Evolutionary conservation across 53 echinoderm and acorn worm species (phyloP).

Genomic region (Henricia sp.): DNA sequence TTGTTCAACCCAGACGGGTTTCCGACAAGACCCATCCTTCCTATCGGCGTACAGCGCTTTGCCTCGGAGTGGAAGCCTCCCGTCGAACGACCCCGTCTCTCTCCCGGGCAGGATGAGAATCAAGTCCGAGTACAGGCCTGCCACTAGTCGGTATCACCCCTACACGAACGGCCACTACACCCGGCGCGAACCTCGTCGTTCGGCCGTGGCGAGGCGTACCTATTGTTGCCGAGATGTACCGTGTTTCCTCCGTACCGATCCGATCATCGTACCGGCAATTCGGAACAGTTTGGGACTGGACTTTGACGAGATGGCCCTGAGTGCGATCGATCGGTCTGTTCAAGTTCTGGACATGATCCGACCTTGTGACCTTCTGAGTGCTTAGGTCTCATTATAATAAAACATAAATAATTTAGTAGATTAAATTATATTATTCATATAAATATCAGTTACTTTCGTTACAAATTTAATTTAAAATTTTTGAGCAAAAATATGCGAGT

Average conservation of each 20-base stretch:
- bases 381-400: background rate
- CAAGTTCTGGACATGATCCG: constrained; percentile 51
- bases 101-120: background rate
- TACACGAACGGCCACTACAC: background rate
- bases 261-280: constrained; percentile 16
- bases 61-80: background rate
- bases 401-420: no score
- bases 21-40: background rate
- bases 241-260: background rate
- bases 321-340: constrained; percentile 72
- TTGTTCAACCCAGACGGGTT: background rate
- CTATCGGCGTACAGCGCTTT: background rate
- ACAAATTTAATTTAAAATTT: no score
- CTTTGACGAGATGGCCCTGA: constrained; percentile 51
- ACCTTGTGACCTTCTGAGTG: constrained; percentile 33
- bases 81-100: background rate
- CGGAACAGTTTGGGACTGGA: constrained; percentile 42
- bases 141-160: constrained; percentile 36
- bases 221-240: constrained; percentile 20
- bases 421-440: no score
- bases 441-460: no score
- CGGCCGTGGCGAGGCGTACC: background rate
- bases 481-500: no score
- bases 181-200: background rate
- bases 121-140: background rate